Evolutionary conservation across 2,113 vertebrate genomes (phyloP).

Genomic region (Rissa tridactyla): DNA sequence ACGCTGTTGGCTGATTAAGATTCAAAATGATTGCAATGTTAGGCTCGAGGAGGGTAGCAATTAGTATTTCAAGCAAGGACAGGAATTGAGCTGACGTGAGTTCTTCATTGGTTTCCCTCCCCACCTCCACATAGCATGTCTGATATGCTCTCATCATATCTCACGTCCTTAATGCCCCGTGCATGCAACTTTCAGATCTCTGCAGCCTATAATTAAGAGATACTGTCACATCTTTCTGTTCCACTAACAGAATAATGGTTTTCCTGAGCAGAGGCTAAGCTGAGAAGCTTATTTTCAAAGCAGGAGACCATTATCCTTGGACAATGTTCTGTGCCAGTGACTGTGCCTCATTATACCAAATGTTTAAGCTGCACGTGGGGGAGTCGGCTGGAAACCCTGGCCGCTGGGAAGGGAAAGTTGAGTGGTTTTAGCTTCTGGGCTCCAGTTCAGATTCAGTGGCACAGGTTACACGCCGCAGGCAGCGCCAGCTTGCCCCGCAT

Average conservation of each 20-base stretch:
- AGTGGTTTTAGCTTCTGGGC: neutral
- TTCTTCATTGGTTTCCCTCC: conserved; percentile 9
- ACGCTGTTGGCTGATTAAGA: neutral
- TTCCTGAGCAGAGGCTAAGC: conserved; percentile 29
- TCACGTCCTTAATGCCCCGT: neutral
- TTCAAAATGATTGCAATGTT: neutral
- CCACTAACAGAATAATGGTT: conserved; percentile 32
- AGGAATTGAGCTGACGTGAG: conserved; percentile 11
- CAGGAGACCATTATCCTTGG: conserved; percentile 38
- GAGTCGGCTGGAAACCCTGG: neutral
- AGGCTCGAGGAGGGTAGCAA: neutral
- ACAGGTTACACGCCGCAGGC: neutral
- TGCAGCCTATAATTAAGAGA: conserved; percentile 46
- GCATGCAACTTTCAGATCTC: conserved; percentile 34
- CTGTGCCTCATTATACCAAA: conserved; percentile 62
- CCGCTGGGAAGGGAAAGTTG: neutral
- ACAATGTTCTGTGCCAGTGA: neutral
- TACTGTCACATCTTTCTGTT: neutral
- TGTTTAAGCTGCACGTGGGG: neutral
- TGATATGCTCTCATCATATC: conserved; percentile 35
- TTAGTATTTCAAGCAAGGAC: conserved; percentile 1
- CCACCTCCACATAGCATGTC: conserved; percentile 49
- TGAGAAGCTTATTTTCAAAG: neutral
- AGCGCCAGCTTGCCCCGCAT: neutral
- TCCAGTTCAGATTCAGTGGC: neutral